Conservation (phyloP, 2,888 invertebrate genomes). For the Acleris sparsana region DNA sequence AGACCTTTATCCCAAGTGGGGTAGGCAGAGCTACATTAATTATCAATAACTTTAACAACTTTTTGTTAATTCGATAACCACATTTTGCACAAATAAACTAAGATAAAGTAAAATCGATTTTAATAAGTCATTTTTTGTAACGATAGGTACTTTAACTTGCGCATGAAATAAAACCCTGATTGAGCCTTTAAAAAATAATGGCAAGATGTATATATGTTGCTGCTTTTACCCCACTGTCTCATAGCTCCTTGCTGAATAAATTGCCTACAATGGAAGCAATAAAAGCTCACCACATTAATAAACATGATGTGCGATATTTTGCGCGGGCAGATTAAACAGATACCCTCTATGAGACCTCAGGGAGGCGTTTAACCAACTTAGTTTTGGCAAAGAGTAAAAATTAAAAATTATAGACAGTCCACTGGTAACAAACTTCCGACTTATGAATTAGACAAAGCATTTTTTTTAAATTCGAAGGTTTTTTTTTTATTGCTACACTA, state of each 20-base stretch:
- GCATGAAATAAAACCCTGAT: too few species aligned
- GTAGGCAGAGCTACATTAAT: too few species aligned
- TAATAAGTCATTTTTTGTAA: too few species aligned
- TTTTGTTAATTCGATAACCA: too few species aligned
- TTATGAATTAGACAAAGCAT: background rate
- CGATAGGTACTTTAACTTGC: too few species aligned
- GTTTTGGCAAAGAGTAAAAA: slow-evolving; percentile 44
- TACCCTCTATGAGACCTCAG: slow-evolving; percentile 68
- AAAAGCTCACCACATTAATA: slow-evolving; percentile 71
- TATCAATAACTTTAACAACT: too few species aligned
- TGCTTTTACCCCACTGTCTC: background rate
- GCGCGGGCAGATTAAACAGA: slow-evolving; percentile 69
- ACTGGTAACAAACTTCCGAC: background rate
- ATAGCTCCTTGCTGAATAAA: slow-evolving; percentile 58
- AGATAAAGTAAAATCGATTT: too few species aligned
- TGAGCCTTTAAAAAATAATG: too few species aligned
- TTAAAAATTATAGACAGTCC: background rate
- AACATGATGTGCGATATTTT: slow-evolving; percentile 73
- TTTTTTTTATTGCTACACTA: too few species aligned
- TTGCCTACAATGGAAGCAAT: slow-evolving; percentile 61
- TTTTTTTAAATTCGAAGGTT: background rate
- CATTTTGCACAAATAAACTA: too few species aligned
- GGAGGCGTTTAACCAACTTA: slow-evolving; percentile 71
- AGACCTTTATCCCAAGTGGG: too few species aligned
- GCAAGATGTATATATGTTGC: background rate